These are phyloP conservation scores for Athetis lepigone DNA, from an alignment of 2,888 invertebrate genomes.

Conservation along the genomic window DNA sequence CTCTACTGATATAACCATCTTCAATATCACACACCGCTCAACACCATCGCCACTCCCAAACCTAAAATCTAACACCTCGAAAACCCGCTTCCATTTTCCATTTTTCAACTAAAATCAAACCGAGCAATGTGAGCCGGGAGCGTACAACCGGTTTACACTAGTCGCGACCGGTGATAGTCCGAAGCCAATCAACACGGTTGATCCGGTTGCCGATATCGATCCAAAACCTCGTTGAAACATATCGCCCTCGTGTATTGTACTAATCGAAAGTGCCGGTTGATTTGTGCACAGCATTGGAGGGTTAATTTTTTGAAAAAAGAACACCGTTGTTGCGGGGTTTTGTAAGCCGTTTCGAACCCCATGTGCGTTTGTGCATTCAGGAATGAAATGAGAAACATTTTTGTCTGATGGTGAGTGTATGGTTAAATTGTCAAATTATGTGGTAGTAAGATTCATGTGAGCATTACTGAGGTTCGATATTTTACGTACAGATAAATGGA, in stretches of 20 bases:
- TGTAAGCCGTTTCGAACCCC: slow-evolving; percentile 17
- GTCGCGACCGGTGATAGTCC: slow-evolving; percentile 63
- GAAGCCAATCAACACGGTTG: slow-evolving; percentile 79
- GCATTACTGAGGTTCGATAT: slow-evolving; percentile 14
- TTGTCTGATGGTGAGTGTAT: slow-evolving; percentile 28
- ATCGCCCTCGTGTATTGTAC: slow-evolving; percentile 52
- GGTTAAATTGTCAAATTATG: slow-evolving; percentile 45
- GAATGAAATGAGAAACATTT: slow-evolving; percentile 46
- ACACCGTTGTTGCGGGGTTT: slow-evolving; percentile 27
- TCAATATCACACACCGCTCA: background rate
- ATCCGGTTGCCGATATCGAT: slow-evolving; percentile 68
- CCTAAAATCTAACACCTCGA: slow-evolving; percentile 33
- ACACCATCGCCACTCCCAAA: slow-evolving; percentile 1
- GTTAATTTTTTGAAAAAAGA: slow-evolving; percentile 40
- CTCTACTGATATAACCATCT: background rate
- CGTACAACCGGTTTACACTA: slow-evolving; percentile 62
- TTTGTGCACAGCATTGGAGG: slow-evolving; percentile 49
- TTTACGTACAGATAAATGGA: slow-evolving; percentile 10
- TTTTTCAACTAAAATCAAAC: slow-evolving; percentile 57
- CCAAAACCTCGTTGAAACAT: slow-evolving; percentile 55
- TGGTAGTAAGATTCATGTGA: slow-evolving; percentile 20
- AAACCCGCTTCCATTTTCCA: slow-evolving; percentile 26
- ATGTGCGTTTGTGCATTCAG: slow-evolving; percentile 30
- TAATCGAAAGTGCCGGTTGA: slow-evolving; percentile 60
- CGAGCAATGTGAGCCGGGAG: slow-evolving; percentile 41